Conservation (phyloP, 2,888 invertebrate genomes). For the Teinopalpus imperialis region DNA sequence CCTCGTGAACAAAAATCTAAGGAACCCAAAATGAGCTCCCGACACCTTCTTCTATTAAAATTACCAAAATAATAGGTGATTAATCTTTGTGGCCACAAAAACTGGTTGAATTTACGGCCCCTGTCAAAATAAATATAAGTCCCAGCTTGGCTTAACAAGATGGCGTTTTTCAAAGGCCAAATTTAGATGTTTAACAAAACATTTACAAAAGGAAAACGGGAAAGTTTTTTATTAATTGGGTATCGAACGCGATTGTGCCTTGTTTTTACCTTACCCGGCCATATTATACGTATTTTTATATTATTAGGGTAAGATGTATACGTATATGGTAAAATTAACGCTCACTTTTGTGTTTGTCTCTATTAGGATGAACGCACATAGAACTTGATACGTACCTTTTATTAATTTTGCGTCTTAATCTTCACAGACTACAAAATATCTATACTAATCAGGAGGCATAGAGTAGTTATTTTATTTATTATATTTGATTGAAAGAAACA, state of each 20-base stretch:
- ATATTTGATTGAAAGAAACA: no score
- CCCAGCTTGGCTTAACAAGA: slow-evolving; percentile 52
- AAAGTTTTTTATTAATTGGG: slow-evolving; percentile 66
- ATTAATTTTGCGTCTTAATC: no score
- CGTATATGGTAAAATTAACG: slow-evolving; percentile 48
- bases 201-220: slow-evolving; percentile 54
- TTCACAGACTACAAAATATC: no score
- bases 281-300: slow-evolving; percentile 19
- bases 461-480: no score
- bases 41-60: slow-evolving; percentile 72
- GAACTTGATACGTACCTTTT: neutral
- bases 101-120: slow-evolving; percentile 57
- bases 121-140: slow-evolving; percentile 74
- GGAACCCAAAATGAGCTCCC: slow-evolving; percentile 31
- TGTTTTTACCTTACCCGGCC: slow-evolving; percentile 30
- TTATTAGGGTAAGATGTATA: slow-evolving; percentile 5
- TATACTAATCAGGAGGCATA: no score
- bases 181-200: slow-evolving; percentile 80
- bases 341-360: slow-evolving; percentile 50
- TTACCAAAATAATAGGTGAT: slow-evolving; percentile 73
- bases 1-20: slow-evolving; percentile 1
- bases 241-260: slow-evolving; percentile 51
- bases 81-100: slow-evolving; percentile 69
- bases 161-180: slow-evolving; percentile 49
- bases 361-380: slow-evolving; percentile 42